These are phyloP conservation scores for Criorhina ranunculi DNA, from an alignment of 2,888 invertebrate genomes.

Conservation along the genomic window DNA sequence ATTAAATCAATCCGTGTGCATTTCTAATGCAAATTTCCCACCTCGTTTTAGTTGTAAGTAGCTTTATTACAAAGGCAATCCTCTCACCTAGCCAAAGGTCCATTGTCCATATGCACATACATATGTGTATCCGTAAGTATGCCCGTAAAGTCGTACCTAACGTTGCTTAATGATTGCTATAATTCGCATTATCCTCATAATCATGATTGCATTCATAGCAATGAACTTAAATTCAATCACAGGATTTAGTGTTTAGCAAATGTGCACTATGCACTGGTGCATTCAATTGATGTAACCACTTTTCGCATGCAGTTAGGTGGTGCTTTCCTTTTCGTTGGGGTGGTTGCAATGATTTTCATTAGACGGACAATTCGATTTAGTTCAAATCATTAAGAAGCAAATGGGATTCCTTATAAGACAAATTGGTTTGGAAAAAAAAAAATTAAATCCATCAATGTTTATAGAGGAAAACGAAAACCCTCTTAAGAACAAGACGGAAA, in stretches of 20 bases:
- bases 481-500: constrained; percentile 24
- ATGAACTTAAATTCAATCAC: constrained; percentile 58
- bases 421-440: constrained; percentile 2
- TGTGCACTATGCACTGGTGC: constrained; percentile 24
- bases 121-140: too few species aligned
- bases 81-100: too few species aligned
- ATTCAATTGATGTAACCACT: neutral
- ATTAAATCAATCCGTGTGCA: too few species aligned
- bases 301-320: neutral
- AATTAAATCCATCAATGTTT: neutral
- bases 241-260: constrained; percentile 20
- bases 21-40: too few species aligned
- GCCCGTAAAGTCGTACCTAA: constrained; percentile 4
- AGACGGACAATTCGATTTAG: constrained; percentile 34
- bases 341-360: constrained; percentile 13
- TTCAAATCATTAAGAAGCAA: constrained; percentile 13
- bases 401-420: constrained; percentile 3
- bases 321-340: neutral
- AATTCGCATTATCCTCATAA: constrained; percentile 48
- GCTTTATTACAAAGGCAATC: too few species aligned
- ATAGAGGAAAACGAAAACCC: neutral
- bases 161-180: constrained; percentile 23
- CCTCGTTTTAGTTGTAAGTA: too few species aligned
- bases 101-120: too few species aligned
- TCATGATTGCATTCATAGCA: constrained; percentile 49